A percentile compares a stretch with the other conserved stretches of the same genome.
Evolutionary conservation across 2,888 invertebrate genomes (phyloP).

Genomic region (Fissipunctia ypsillon): DNA sequence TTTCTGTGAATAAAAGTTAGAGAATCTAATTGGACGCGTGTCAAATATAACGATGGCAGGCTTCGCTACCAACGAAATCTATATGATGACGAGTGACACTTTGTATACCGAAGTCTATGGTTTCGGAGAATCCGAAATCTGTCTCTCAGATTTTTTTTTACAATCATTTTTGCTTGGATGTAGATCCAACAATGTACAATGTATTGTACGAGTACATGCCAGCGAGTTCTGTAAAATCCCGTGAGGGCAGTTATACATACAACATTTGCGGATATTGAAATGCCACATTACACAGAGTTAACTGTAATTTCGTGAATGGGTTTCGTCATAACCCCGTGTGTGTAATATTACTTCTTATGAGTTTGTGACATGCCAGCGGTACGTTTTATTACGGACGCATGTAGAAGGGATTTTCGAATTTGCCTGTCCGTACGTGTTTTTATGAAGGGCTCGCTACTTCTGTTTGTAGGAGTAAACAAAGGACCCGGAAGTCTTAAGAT

Average conservation of each 20-base stretch:
- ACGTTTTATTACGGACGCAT: constrained; percentile 57
- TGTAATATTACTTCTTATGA: constrained; percentile 48
- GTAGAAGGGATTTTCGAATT: constrained; percentile 56
- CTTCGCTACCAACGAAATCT: constrained; percentile 64
- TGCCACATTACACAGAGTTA: constrained; percentile 43
- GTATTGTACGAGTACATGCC: too few species aligned
- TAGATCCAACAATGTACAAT: too few species aligned
- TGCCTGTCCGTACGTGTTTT: constrained; percentile 55
- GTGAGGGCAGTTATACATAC: constrained; percentile 39
- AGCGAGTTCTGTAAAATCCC: constrained; percentile 41
- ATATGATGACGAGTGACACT: constrained; percentile 68
- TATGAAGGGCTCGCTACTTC: constrained; percentile 63
- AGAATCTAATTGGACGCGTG: constrained; percentile 75
- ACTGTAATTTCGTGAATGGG: constrained; percentile 48
- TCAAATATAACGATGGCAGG: constrained; percentile 69
- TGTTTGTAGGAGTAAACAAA: constrained; percentile 72
- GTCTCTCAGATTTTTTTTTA: constrained; percentile 48
- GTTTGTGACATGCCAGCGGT: constrained; percentile 47
- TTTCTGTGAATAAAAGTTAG: constrained; percentile 66
- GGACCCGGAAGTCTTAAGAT: constrained; percentile 68
- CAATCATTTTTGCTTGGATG: constrained; percentile 41
- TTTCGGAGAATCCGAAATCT: constrained; percentile 48
- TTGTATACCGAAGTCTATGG: constrained; percentile 46
- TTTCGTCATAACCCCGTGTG: constrained; percentile 45
- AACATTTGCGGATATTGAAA: constrained; percentile 58